Base-by-base conservation (phyloP, 2,797 vertebrate genomes). In the Sciurus carolinensis region DNA sequence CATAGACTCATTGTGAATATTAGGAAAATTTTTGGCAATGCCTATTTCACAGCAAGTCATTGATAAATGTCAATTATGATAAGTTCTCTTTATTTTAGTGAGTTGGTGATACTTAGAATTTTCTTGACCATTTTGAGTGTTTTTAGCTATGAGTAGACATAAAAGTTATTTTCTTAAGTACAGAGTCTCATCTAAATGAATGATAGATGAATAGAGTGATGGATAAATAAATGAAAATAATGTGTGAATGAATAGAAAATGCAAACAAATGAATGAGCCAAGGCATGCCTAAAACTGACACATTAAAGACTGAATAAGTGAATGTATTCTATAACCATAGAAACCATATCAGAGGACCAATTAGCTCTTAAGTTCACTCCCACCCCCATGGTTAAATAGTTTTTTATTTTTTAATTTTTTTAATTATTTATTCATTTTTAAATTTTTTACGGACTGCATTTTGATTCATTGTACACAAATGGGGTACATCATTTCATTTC, bases 21-120 rank as follows among this genome's bases (percentile, higher is more conserved):
- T 54, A 90, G 87, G 44, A 83, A 67, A 96, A 62, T 89, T 91
- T 77, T 44, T 28, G 86, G 44, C 18, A 90, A 89, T 59, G 26
- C 13, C 54, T 85, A 72, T 24, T 66, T 92, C 62, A 59, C 9
- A 85, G 28, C 5, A 83, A 92, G 52, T 71, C 33, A 95, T 64
- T 87, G 50, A 59, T 71, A 90, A 59, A 28, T 42, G 18, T 26
- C 13, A 71, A 73, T 77, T 84, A 39, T 59, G 81, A 39, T 72
- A 85, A 83, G 1, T 10, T 33, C 18, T 47, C 57, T 76, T 57
- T 10, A 47, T 28, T 84, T 90, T 24, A 80, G 6, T 72, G 17
- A 52, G 18, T 71, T 81, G 26, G 18, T 44, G 30, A 66, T 44
- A 91, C 36, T 75, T 36, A 39, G 30, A 15, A 50, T n/a, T 75